Conservation (phyloP, 1,140 invertebrate species). For the Drosophila pallidifrons region DNA sequence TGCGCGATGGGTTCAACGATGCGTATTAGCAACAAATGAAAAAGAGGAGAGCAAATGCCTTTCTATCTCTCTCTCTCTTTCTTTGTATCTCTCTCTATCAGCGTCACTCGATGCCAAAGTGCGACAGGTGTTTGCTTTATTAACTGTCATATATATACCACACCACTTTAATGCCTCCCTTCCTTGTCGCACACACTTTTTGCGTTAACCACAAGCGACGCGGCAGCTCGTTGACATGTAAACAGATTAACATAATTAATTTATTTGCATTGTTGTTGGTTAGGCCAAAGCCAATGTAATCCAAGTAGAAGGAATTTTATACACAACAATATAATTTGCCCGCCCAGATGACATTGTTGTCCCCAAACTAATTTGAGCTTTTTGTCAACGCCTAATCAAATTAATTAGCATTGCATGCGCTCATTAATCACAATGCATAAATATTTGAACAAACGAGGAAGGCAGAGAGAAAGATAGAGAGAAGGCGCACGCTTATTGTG, state of each 20-base stretch:
- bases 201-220: background rate
- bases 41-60: background rate
- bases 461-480: background rate
- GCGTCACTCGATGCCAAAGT: conserved; percentile 24
- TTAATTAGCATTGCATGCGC: conserved; percentile 49
- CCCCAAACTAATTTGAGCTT: conserved; percentile 47
- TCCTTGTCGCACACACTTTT: background rate
- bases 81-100: background rate
- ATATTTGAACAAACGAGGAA: conserved; percentile 24
- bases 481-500: background rate
- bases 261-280: conserved; percentile 62
- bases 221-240: conserved; percentile 65
- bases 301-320: conserved; percentile 15
- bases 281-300: conserved; percentile 20
- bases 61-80: no score
- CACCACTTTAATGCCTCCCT: background rate
- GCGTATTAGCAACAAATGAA: conserved; percentile 54
- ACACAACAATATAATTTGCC: conserved; percentile 23
- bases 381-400: conserved; percentile 63
- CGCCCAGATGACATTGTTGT: conserved; percentile 38
- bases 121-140: conserved; percentile 81
- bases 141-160: conserved; percentile 49
- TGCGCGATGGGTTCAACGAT: conserved; percentile 45
- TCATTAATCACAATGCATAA: conserved; percentile 52
- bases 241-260: conserved; percentile 83